phyloP scores from a whole-genome alignment of 64 coral and sea anemone species.

The Porites australiensis region DNA sequence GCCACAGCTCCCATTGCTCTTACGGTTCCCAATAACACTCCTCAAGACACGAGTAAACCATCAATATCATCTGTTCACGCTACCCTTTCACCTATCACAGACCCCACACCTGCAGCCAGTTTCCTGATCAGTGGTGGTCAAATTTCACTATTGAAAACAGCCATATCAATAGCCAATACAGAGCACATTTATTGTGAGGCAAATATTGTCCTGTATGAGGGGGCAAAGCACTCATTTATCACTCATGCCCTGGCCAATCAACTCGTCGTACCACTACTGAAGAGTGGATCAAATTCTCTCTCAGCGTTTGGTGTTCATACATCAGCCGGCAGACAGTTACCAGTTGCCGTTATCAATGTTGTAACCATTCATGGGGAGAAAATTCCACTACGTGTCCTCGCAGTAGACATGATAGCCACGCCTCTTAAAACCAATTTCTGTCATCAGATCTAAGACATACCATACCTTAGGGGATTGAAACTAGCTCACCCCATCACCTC shows the following conservation, averaged over 20 bases:
- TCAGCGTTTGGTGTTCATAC: conserved; percentile 6
- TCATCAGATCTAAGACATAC: not conserved
- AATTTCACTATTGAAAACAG: conserved; percentile 18
- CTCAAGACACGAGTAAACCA: too few relatives aligned
- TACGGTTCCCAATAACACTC: too few relatives aligned
- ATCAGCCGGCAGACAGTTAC: not conserved
- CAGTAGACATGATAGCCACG: conserved; percentile 21
- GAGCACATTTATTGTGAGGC: not conserved
- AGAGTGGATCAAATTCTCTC: conserved; percentile 13
- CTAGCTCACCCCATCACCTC: conserved; percentile 42
- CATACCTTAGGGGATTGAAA: conserved; percentile 44
- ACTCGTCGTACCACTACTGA: not conserved
- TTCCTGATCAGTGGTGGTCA: too few relatives aligned
- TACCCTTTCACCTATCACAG: too few relatives aligned
- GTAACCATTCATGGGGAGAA: not conserved
- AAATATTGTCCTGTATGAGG: conserved; percentile 31
- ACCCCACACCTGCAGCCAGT: too few relatives aligned
- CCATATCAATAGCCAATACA: not conserved
- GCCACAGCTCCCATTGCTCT: not conserved
- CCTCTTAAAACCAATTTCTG: not conserved
- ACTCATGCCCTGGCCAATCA: not conserved
- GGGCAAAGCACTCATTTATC: conserved; percentile 38
- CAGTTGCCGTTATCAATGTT: not conserved
- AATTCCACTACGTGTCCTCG: conserved; percentile 25
- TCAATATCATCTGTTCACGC: too few relatives aligned